Evolutionary conservation across 2,797 vertebrate species (phyloP), one percentile per base, ranked within the genome.

Genomic region (Melanogrammus aeglefinus): DNA sequence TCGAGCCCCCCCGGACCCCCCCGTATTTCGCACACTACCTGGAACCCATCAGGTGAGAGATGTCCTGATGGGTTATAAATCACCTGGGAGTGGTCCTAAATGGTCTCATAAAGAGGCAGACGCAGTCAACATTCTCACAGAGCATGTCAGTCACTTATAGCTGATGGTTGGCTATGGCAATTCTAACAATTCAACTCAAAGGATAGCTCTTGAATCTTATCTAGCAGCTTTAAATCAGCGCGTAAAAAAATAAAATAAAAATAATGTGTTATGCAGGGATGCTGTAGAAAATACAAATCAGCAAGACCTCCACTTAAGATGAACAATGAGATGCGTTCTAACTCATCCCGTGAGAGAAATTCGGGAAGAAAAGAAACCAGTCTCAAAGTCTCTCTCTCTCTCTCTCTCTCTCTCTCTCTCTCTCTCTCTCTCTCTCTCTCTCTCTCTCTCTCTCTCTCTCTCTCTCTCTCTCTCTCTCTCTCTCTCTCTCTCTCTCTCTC

Each of bases 401-500:
- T 4, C 31, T 33, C 0, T 33, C 31, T 21, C 18, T 57, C 3
- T 21, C 47, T 21, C 47, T 33, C 31, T 33, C 31, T 33, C 0
- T 33, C 31, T 33, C 31, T 35, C 35, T 35, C 35, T 4, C 35
- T 36, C 35, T 51, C 47, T 18, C 2, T 18, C 14, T 4, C 16
- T 18, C 47, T 21, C 1, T 1, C 47, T 18, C 18, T 57, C 47
- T 57, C 47, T 24, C 14, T 47, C 51, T 57, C 51, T 57, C 21
- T n/a, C 35, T 21, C 2, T 2, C 16, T 1, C 35, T 33, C 21
- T 74, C 36, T n/a, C n/a, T 27, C 38, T 36, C 35, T 36, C 35
- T 36, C 5, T 36, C 21, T 39, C 8, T 21, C 35, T 24, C 35
- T 74, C 36, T 71, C 78, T 51, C 13, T 80, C 81, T 21, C n/a